Evolutionary conservation across 2,888 invertebrate genomes (phyloP), one percentile per base, ranked within the genome.

Genomic region (Gasteruption jaculator): DNA sequence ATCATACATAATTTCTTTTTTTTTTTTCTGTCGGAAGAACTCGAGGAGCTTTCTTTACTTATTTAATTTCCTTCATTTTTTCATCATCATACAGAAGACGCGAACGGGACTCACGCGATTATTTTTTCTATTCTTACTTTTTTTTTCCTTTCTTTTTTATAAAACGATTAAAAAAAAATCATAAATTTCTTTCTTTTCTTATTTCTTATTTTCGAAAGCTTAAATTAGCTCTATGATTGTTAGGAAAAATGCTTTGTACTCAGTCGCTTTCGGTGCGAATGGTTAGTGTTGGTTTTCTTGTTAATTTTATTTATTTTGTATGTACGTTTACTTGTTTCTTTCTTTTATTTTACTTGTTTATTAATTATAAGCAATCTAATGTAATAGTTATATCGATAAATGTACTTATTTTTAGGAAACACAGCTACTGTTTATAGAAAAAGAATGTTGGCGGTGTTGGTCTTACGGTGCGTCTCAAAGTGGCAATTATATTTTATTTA

Each of bases 191-290:
- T 43, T 33, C 16, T 15, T 26, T 10, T 11, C 4, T 34, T 14
- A 18, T 10, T 36, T 16, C n/a, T 25, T 27, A 14, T 11, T 26
- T 18, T 20, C 10, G 10, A 7, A 12, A 18, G 20, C 16, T 19
- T 20, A 31, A 19, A 11, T n/a, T 20, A 31, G 15, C 27, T 10
- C 7, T 18, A 41, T 51, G 53, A 54, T 55, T 53, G 52, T 57
- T 52, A 48, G 46, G 53, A 56, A 54, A 53, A 52, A 59, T 61
- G 54, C 55, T 65, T 65, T 66, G 66, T 66, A 65, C 65, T 66
- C 61, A 57, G 53, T 59, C 61, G 60, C 57, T 55, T 42, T 43
- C 35, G 18, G 39, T 43, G 54, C 58, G 57, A 57, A 43, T 54
- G 52, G 52, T 59, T 57, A 56, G 54, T 57, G 43, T 49, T 43